Conservation (phyloP, 2,113 vertebrate genomes). For the Ptilonorhynchus violaceus region DNA sequence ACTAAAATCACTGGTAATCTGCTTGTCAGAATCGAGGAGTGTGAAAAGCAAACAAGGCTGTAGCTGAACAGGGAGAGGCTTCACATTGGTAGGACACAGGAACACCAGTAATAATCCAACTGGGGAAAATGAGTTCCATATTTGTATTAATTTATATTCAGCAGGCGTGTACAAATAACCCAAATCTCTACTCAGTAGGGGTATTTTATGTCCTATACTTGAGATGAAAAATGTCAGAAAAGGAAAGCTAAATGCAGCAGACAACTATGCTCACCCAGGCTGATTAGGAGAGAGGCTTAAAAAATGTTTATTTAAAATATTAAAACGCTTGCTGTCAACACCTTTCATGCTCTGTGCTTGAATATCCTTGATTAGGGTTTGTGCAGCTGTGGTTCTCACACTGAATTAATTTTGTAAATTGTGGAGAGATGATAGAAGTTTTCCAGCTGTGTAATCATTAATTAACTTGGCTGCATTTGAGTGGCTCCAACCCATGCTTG, state of each 20-base stretch:
- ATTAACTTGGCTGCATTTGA: conserved; percentile 62
- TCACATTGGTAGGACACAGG: neutral
- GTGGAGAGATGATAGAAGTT: conserved; percentile 51
- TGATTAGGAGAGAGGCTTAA: conserved; percentile 16
- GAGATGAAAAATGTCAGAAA: conserved; percentile 7
- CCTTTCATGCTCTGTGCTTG: conserved; percentile 42
- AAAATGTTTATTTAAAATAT: conserved; percentile 54
- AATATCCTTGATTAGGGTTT: conserved; percentile 49
- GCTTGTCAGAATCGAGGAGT: neutral
- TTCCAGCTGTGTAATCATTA: conserved; percentile 68
- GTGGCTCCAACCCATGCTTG: conserved; percentile 13
- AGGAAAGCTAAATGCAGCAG: conserved; percentile 15
- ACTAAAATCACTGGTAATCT: neutral
- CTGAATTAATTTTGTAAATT: conserved; percentile 63
- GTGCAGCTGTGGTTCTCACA: conserved; percentile 50
- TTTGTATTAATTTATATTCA: neutral
- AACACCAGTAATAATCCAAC: neutral
- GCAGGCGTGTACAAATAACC: neutral
- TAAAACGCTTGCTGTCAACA: conserved; percentile 35
- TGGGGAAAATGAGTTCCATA: neutral
- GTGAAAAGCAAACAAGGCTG: neutral
- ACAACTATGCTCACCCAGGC: neutral
- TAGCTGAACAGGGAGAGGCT: neutral
- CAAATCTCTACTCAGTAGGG: neutral
- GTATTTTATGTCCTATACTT: neutral